Conservation (phyloP, 1,140 invertebrate genomes). For the Apocrypta bakeri region DNA sequence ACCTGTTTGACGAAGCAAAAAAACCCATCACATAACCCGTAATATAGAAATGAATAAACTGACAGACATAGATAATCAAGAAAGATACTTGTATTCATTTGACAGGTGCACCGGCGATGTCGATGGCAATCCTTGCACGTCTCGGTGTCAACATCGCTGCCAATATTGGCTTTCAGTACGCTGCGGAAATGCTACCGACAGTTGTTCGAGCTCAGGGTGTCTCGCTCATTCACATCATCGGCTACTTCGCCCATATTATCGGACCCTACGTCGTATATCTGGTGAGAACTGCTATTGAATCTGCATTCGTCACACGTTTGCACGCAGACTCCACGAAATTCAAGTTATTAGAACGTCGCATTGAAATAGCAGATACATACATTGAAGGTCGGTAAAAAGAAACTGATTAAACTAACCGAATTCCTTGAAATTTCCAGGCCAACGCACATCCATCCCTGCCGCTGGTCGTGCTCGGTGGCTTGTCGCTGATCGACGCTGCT, state of each 20-base stretch:
- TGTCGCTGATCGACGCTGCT: conserved; percentile 83
- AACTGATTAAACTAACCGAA: not conserved
- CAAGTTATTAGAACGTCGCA: not conserved
- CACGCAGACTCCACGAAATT: not conserved
- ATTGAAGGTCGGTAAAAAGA: too few relatives aligned
- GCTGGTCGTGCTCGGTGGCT: conserved; percentile 81
- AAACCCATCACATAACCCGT: too few relatives aligned
- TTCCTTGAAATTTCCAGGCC: conserved; percentile 68
- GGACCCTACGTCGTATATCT: conserved; percentile 90
- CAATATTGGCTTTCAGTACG: conserved; percentile 92
- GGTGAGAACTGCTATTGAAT: conserved; percentile 63
- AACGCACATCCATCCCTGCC: conserved; percentile 81
- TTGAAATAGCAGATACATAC: too few relatives aligned
- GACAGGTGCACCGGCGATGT: conserved; percentile 80
- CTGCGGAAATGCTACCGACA: conserved; percentile 90
- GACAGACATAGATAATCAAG: not conserved
- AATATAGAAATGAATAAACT: too few relatives aligned
- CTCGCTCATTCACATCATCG: conserved; percentile 89
- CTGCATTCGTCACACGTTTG: not conserved
- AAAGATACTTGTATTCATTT: not conserved
- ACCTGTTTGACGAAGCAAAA: too few relatives aligned
- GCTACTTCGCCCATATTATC: conserved; percentile 87
- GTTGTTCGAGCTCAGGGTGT: conserved; percentile 90
- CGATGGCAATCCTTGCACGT: conserved; percentile 85
- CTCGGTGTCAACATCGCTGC: conserved; percentile 91